A percentile compares a stretch with the other conserved stretches of the same genome.
Evolutionary conservation across 2,888 invertebrate species (phyloP).

Genomic region (Nymphalis urticae): DNA sequence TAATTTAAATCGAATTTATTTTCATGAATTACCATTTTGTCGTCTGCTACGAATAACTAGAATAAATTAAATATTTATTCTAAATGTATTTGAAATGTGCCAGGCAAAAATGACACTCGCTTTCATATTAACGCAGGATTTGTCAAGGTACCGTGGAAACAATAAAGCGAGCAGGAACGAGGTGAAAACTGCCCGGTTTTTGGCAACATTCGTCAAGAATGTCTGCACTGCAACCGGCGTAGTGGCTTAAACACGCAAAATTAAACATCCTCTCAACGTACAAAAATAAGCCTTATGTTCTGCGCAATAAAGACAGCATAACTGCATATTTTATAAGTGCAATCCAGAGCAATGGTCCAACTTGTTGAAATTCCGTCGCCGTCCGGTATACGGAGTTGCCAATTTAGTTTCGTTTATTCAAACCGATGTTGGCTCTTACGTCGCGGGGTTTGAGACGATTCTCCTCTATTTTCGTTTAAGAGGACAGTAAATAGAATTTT

Average conservation of each 20-base stretch:
- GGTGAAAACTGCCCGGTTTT: conserved; percentile 77
- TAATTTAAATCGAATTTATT: too few relatives aligned
- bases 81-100: conserved; percentile 5
- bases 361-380: conserved; percentile 79
- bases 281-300: conserved; percentile 56
- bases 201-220: conserved; percentile 80
- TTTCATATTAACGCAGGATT: conserved; percentile 35
- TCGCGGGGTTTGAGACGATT: conserved; percentile 51
- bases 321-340: conserved; percentile 49
- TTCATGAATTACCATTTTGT: too few relatives aligned
- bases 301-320: conserved; percentile 46
- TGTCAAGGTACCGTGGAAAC: conserved; percentile 58
- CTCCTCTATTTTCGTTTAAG: conserved; percentile 44
- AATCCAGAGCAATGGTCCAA: conserved; percentile 63
- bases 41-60: too few relatives aligned
- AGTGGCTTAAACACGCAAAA: conserved; percentile 49
- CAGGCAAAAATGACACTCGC: conserved; percentile 14
- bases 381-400: conserved; percentile 66
- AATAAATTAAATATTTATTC: neutral
- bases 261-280: conserved; percentile 31
- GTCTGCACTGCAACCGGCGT: conserved; percentile 55
- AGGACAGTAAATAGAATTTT: conserved; percentile 43
- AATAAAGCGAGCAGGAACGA: conserved; percentile 68
- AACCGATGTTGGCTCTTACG: conserved; percentile 52
- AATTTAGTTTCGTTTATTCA: conserved; percentile 54